phyloP scores from a whole-genome alignment of 1,140 invertebrate species.

The Brachystomella parvula region DNA sequence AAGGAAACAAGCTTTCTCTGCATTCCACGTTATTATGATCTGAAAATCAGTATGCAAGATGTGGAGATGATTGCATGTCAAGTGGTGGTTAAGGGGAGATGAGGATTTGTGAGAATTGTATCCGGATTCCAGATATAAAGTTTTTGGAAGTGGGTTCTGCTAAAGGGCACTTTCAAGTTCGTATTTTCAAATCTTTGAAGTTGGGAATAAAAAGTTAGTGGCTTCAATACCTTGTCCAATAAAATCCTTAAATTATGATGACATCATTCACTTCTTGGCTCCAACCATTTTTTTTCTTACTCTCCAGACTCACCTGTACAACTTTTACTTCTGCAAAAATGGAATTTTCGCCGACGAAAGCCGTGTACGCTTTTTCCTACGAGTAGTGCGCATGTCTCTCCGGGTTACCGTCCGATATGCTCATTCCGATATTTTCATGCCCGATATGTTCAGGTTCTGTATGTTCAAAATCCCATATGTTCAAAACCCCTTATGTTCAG shows the following conservation, averaged over 20 bases:
- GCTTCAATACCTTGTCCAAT: conserved; percentile 8
- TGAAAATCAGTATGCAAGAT: no score
- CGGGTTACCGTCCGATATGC: no score
- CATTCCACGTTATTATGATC: background rate
- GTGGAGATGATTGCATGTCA: conserved; percentile 1
- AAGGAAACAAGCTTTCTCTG: background rate
- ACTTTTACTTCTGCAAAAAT: no score
- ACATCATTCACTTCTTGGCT: background rate
- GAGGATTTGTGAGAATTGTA: background rate
- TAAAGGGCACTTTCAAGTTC: background rate
- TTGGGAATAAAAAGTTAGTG: background rate
- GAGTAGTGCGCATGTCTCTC: no score
- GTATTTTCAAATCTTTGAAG: background rate
- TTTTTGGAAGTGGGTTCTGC: background rate
- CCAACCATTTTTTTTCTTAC: background rate
- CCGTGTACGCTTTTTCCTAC: no score
- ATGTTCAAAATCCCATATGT: no score
- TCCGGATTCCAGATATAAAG: background rate
- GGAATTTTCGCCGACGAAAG: no score
- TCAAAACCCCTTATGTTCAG: no score
- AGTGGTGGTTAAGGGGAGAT: background rate
- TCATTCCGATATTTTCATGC: no score
- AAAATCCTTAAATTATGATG: conserved; percentile 8
- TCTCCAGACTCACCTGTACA: no score
- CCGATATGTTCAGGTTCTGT: no score